Evolutionary conservation across 2,797 vertebrate genomes (phyloP).

Genomic region (Tenualosa ilisha): DNA sequence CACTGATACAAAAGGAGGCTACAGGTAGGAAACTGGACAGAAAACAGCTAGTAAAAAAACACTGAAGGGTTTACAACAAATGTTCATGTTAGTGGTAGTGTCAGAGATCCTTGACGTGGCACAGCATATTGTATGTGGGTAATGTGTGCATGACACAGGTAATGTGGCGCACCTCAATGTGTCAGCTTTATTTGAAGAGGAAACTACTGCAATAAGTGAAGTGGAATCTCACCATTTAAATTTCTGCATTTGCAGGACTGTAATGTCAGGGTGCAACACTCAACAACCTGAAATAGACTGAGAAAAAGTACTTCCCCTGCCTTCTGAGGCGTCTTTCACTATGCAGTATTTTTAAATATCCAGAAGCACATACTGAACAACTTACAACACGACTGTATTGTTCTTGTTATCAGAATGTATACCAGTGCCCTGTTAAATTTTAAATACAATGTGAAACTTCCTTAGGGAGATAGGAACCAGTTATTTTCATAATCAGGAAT

Average conservation of each 20-base stretch:
- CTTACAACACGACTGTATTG: not conserved
- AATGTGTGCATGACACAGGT: too few relatives aligned
- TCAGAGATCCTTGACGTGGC: not conserved
- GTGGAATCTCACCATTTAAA: not conserved
- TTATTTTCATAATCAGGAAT: not conserved
- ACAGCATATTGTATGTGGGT: not conserved
- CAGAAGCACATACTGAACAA: not conserved
- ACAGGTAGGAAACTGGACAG: not conserved
- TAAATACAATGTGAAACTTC: not conserved
- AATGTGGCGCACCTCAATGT: not conserved
- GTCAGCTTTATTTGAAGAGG: not conserved
- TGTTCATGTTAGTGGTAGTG: not conserved
- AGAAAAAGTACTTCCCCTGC: not conserved
- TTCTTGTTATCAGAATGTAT: not conserved
- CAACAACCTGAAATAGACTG: not conserved
- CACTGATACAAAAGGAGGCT: not conserved
- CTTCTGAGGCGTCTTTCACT: not conserved
- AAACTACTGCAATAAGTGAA: not conserved
- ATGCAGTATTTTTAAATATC: not conserved
- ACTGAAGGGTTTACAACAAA: not conserved
- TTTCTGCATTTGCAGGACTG: not conserved
- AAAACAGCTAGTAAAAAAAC: too few relatives aligned
- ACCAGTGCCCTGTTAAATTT: not conserved
- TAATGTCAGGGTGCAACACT: too few relatives aligned
- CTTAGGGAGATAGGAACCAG: not conserved